phyloP scores from a whole-genome alignment of 2,888 invertebrate species.

The Lordiphosa andalusiaca region DNA sequence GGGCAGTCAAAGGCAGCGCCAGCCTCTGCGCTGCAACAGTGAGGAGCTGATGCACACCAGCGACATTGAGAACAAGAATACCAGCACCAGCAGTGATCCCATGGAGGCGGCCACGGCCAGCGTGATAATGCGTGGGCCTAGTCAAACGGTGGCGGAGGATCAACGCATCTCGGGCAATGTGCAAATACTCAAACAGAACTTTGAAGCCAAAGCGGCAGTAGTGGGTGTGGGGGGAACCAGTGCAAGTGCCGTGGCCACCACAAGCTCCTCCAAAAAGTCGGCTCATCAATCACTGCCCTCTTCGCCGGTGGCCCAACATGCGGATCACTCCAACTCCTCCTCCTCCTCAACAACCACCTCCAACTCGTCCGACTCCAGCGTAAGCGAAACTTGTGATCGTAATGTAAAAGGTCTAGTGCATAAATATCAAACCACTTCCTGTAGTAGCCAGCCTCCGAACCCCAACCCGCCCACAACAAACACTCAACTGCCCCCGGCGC shows the following conservation, averaged over 20 bases:
- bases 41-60: slow-evolving; percentile 79
- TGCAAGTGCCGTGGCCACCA: slow-evolving; percentile 7
- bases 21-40: slow-evolving; percentile 78
- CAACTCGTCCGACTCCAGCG: slow-evolving; percentile 67
- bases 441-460: slow-evolving; percentile 65
- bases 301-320: slow-evolving; percentile 83
- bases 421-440: slow-evolving; percentile 84
- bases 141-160: slow-evolving; percentile 60
- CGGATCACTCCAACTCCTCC: slow-evolving; percentile 48
- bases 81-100: slow-evolving; percentile 46
- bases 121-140: slow-evolving; percentile 66
- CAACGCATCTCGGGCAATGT: slow-evolving; percentile 86
- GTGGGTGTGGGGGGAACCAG: slow-evolving; percentile 32
- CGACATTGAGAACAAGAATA: slow-evolving; percentile 74
- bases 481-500: slow-evolving; percentile 17
- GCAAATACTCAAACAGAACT: slow-evolving; percentile 91
- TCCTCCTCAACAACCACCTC: slow-evolving; percentile 51
- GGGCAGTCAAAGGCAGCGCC: slow-evolving; percentile 71
- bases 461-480: slow-evolving; percentile 60
- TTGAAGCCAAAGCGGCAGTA: slow-evolving; percentile 86
- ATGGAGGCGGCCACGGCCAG: slow-evolving; percentile 19
- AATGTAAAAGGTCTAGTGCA: slow-evolving; percentile 89
- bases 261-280: slow-evolving; percentile 68
- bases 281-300: slow-evolving; percentile 83
- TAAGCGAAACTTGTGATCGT: slow-evolving; percentile 82